These are phyloP conservation scores for Schizotus pectinicornis DNA, from an alignment of 2,888 invertebrate genomes.

Conservation along the genomic window DNA sequence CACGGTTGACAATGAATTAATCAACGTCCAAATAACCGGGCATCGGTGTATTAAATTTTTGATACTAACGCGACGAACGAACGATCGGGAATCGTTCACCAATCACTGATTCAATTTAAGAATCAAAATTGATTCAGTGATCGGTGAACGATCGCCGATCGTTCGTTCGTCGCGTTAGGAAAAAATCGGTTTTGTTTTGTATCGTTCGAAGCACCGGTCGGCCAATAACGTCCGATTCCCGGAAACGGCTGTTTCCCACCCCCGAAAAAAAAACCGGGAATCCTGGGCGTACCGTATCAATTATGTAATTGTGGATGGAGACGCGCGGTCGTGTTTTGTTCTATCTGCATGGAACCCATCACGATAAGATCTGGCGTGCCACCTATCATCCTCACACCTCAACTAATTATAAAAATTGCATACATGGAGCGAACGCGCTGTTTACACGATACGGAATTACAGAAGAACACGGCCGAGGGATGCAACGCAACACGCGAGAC, in stretches of 20 bases:
- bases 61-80: neutral
- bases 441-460: constrained; percentile 26
- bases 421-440: constrained; percentile 23
- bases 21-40: too few species aligned
- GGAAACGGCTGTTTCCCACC: too few species aligned
- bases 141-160: neutral
- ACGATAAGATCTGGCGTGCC: constrained; percentile 46
- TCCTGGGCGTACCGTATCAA: constrained; percentile 32
- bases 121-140: too few species aligned
- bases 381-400: constrained; percentile 47
- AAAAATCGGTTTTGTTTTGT: too few species aligned
- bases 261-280: neutral
- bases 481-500: too few species aligned
- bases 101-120: neutral
- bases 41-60: too few species aligned
- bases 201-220: too few species aligned
- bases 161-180: neutral
- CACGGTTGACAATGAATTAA: too few species aligned
- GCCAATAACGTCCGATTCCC: too few species aligned
- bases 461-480: too few species aligned
- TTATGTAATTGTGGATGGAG: constrained; percentile 35
- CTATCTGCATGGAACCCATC: constrained; percentile 35
- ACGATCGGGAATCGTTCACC: neutral
- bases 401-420: constrained; percentile 45
- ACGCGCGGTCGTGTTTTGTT: constrained; percentile 10